A percentile compares a stretch with the other conserved stretches of the same genome.
phyloP scores from a whole-genome alignment of 1,140 invertebrate species.

The Zaprionus davidi region DNA sequence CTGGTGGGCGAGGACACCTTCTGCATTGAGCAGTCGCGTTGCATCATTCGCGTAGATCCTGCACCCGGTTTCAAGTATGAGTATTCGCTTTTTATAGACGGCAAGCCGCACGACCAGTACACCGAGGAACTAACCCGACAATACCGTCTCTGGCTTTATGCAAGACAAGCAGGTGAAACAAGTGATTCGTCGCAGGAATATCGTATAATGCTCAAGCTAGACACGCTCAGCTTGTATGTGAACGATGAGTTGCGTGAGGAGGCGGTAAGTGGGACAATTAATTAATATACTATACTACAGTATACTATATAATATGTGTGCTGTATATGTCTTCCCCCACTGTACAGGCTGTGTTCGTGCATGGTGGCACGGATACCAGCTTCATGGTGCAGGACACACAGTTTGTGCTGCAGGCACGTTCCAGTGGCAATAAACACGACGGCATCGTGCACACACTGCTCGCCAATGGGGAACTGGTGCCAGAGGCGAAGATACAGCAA shows the following conservation, averaged over 20 bases:
- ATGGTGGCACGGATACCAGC: constrained; percentile 92
- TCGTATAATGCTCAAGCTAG: constrained; percentile 88
- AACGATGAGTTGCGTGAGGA: constrained; percentile 79
- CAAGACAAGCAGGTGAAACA: constrained; percentile 10
- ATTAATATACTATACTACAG: background rate
- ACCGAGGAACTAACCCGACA: constrained; percentile 90
- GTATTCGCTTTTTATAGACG: constrained; percentile 90
- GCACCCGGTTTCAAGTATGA: constrained; percentile 91
- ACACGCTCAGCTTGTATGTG: constrained; percentile 78
- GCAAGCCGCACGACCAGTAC: constrained; percentile 91
- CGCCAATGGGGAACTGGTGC: constrained; percentile 71
- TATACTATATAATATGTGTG: background rate
- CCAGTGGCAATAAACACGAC: constrained; percentile 81
- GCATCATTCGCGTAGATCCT: constrained; percentile 88
- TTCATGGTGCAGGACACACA: constrained; percentile 85
- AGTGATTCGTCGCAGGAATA: constrained; percentile 81
- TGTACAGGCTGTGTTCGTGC: constrained; percentile 90
- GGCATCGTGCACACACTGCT: constrained; percentile 76
- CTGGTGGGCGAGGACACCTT: constrained; percentile 90
- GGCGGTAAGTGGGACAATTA: constrained; percentile 40
- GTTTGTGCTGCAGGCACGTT: constrained; percentile 77
- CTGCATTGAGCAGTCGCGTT: constrained; percentile 84
- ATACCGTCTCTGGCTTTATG: constrained; percentile 85
- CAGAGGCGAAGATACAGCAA: constrained; percentile 81
- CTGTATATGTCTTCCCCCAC: constrained; percentile 10